Evolutionary conservation across 1,140 invertebrate genomes (phyloP), one percentile per base, ranked within the genome.

Genomic region (Drosophila ficusphila): DNA sequence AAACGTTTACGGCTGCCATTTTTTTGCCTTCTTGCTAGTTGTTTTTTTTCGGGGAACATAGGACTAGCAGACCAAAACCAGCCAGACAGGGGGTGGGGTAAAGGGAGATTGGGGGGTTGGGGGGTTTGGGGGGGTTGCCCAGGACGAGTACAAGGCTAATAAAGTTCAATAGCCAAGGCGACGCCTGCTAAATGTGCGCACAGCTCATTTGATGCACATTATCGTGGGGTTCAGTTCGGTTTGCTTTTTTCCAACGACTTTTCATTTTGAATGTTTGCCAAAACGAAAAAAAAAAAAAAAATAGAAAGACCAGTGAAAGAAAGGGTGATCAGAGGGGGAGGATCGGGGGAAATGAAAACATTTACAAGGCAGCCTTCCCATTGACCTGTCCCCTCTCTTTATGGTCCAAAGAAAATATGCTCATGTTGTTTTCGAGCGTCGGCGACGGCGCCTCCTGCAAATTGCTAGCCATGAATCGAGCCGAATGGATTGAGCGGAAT

Each of bases 151-250:
- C 81, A 74, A 58, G 76, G 76, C 81, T 86, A 85, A 85, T 86
- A 85, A 79, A 85, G 81, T 85, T 85, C 81, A 86, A 85, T 85
- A 86, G 81, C 76, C 81, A 86, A 81, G 75, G 73, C 73, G 82
- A 86, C 81, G 82, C 76, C 81, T 69, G 58, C 77, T 79, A 88
- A 86, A 86, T 88, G 81, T 86, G 82, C 68, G 73, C 81, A 86
- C 81, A 88, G 81, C 81, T 86, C 82, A 86, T 86, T 86, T 86
- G 78, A 88, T 86, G 81, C 82, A 86, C 77, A 86, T 86, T 88
- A 86, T 88, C 76, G 62, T 81, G 81, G 78, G 70, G 74, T 79
- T 78, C 54, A 25, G 54, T 85, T 79, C 52, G 62, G 62, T 72
- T 79, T 53, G 52, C 16, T 29, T 44, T 38, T 60, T 56, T 44